Percentiles rank a stretch among this genome's conserved stretches.
Conservation (phyloP, 2,113 vertebrate species). For the Notechis scutatus region DNA sequence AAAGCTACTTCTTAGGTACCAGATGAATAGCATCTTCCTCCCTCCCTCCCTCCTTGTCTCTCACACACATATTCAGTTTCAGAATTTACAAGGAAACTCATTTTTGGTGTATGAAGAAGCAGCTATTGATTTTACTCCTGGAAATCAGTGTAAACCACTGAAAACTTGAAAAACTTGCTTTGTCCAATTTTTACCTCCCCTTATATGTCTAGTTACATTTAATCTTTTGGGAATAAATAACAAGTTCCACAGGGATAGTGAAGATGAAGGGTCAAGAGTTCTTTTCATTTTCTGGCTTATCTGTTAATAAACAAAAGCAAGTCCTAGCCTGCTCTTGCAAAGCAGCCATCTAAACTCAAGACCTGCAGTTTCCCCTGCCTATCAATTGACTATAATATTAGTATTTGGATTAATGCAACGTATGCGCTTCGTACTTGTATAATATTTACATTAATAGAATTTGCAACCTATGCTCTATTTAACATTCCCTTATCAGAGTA, state of each 20-base stretch:
- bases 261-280: neutral
- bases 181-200: neutral
- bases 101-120: neutral
- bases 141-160: neutral
- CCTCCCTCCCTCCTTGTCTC: neutral
- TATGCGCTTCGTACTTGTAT: neutral
- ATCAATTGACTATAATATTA: neutral
- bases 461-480: neutral
- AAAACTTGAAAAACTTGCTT: neutral
- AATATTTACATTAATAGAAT: neutral
- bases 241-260: neutral
- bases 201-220: neutral
- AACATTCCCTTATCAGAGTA: neutral
- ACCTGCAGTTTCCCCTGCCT: neutral
- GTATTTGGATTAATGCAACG: neutral
- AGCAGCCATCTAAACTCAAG: neutral
- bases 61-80: neutral
- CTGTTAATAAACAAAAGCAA: neutral
- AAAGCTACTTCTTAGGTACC: neutral
- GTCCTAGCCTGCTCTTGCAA: neutral
- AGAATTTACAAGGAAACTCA: neutral
- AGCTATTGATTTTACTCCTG: neutral
- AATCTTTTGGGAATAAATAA: neutral
- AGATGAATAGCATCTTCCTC: neutral
- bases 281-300: neutral